Evolutionary conservation across 1,140 invertebrate species (phyloP).

Genomic region (Drosophila pectinifera): DNA sequence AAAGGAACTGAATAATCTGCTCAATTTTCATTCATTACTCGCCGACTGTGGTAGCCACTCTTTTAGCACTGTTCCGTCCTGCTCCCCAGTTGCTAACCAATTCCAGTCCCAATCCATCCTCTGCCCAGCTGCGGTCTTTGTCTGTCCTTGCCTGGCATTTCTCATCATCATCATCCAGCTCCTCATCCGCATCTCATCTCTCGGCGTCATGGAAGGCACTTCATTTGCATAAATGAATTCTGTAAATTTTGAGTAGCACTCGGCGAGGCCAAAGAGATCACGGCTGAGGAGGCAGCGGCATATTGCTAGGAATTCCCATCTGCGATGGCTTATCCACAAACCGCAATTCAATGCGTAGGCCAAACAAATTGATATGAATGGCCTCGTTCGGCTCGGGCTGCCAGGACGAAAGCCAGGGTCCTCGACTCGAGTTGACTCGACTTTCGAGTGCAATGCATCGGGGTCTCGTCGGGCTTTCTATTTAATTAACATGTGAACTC

Average conservation of each 20-base stretch:
- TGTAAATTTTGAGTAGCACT: slow-evolving; percentile 81
- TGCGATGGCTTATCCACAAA: slow-evolving; percentile 61
- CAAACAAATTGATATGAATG: slow-evolving; percentile 78
- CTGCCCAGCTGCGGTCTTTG: slow-evolving; percentile 27
- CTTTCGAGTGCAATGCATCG: slow-evolving; percentile 68
- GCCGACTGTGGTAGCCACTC: slow-evolving; percentile 13
- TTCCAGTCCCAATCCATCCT: slow-evolving; percentile 4
- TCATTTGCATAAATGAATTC: slow-evolving; percentile 83
- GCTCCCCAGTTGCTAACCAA: slow-evolving; percentile 20
- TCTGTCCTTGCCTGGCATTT: slow-evolving; percentile 14
- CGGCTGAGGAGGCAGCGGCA: slow-evolving; percentile 8
- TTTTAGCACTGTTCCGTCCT: slow-evolving; percentile 13
- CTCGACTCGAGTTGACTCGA: slow-evolving; percentile 40
- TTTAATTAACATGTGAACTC: slow-evolving; percentile 77
- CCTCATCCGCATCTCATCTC: slow-evolving; percentile 49
- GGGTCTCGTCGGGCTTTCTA: slow-evolving; percentile 64
- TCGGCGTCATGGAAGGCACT: slow-evolving; percentile 72
- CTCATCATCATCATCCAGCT: slow-evolving; percentile 15
- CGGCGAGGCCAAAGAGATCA: slow-evolving; percentile 51
- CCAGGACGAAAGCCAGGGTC: slow-evolving; percentile 34
- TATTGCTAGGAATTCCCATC: slow-evolving; percentile 33
- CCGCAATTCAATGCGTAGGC: slow-evolving; percentile 77
- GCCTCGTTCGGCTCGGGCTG: slow-evolving; percentile 38
- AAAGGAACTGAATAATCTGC: slow-evolving; percentile 78
- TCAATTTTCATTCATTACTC: slow-evolving; percentile 75